Base-by-base conservation (phyloP, 2,113 vertebrate genomes). In the Plestiodon gilberti region DNA sequence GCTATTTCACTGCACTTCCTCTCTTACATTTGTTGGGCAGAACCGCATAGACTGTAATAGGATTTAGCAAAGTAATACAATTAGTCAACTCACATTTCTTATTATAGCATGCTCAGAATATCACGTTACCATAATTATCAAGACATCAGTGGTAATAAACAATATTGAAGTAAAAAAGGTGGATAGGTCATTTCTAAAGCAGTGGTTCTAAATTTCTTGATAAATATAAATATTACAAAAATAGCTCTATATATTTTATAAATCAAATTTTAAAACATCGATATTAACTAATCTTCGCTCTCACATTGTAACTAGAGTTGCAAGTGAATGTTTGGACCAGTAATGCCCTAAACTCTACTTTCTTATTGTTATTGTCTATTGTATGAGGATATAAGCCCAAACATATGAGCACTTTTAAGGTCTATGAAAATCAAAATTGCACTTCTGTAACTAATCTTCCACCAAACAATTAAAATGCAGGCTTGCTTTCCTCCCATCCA, bases 101-200 rank as follows among this genome's bases (percentile, higher is more conserved):
- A 89, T 89, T 43, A 88, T 0, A 81, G 83, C 59, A 90, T 78
- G 59, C 38, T 78, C 83, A 78, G 61, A 89, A n/a, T 78, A 91
- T 62, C n/a, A 90, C 23, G 4, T 78, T 90, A 93, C 77, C 28
- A 76, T 78, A 76, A 90, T 78, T 89, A 57, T 52, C 9, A 28
- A 87, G 6, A 89, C 74, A 89, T 78, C 85, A 85, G 13, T 3
- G 13, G 81, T 48, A 92, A 89, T 57, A 95, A 93, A 13, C 38
- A 90, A 85, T 0, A 2, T 78, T 81, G 52, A 93, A 92, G 65
- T 15, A 78, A 86, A 90, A 71, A 65, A 77, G 89, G 90, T 82
- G 48, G n/a, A 87, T 23, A 83, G 73, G 22, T 74, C 81, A 82
- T 38, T 89, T 89, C 93, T 74, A 38, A 86, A 94, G 86, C 90